A percentile compares a stretch with the other conserved stretches of the same genome.
Conservation (phyloP, 2,888 invertebrate genomes). For the Amiota mariae region DNA sequence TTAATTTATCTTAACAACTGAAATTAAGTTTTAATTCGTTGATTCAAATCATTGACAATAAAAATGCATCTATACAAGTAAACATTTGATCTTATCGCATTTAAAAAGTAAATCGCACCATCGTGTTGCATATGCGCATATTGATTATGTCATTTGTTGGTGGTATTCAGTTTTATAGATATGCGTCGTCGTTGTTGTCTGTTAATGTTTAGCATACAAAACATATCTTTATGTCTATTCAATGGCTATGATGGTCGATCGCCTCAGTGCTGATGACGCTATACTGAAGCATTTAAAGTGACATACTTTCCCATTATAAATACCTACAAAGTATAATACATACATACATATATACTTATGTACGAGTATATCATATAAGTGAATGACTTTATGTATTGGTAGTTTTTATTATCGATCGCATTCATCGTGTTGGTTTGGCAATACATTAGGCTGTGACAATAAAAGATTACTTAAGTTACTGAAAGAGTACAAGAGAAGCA, state of each 20-base stretch:
- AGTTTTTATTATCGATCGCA: too few relatives aligned
- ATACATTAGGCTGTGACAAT: neutral
- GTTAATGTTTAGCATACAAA: neutral
- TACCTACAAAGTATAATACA: too few relatives aligned
- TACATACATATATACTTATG: too few relatives aligned
- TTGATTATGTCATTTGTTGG: neutral
- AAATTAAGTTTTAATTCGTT: too few relatives aligned
- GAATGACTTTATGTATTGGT: too few relatives aligned
- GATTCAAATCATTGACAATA: too few relatives aligned
- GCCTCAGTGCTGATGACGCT: neutral
- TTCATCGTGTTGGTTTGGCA: too few relatives aligned
- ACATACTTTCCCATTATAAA: constrained; percentile 4
- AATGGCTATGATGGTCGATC: neutral
- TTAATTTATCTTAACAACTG: too few relatives aligned
- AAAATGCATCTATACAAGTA: neutral
- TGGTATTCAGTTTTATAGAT: neutral
- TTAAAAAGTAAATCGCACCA: neutral
- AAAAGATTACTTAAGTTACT: constrained; percentile 8
- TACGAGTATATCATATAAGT: too few relatives aligned
- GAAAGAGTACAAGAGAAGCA: neutral
- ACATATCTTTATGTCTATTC: neutral
- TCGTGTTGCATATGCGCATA: neutral
- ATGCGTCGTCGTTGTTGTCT: too few relatives aligned
- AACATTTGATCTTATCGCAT: too few relatives aligned
- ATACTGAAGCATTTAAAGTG: neutral